A percentile compares a stretch with the other conserved stretches of the same genome.
These are phyloP conservation scores for Lordiphosa collinella DNA, from an alignment of 1,140 invertebrate species.

Conservation along the genomic window DNA sequence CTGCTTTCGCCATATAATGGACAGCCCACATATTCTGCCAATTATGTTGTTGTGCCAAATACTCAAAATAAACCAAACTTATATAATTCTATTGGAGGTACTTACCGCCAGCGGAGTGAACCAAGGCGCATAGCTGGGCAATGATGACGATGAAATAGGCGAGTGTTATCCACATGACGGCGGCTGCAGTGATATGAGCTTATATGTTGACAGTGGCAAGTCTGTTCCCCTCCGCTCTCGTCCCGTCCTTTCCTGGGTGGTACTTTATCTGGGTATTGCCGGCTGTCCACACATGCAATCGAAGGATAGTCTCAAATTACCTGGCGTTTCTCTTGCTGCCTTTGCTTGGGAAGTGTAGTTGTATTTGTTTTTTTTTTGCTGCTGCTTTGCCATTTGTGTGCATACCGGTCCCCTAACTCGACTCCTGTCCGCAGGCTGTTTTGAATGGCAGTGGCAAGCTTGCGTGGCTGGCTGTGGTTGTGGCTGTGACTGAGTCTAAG, in stretches of 20 bases:
- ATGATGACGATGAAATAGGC: conserved; percentile 40
- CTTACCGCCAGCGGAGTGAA: conserved; percentile 61
- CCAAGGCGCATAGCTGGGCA: conserved; percentile 51
- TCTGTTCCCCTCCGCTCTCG: conserved; percentile 32
- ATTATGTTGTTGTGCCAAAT: no score
- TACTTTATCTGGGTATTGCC: neutral
- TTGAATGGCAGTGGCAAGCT: conserved; percentile 36
- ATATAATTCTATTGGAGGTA: conserved; percentile 1
- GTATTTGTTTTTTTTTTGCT: conserved; percentile 7
- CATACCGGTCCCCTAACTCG: conserved; percentile 5
- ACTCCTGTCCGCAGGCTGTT: conserved; percentile 11
- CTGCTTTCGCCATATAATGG: no score
- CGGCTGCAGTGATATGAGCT: conserved; percentile 25
- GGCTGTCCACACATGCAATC: conserved; percentile 1
- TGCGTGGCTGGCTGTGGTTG: conserved; percentile 17
- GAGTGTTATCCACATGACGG: conserved; percentile 59
- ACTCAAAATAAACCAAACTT: no score
- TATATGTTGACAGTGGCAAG: conserved; percentile 24
- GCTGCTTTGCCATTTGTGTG: conserved; percentile 6
- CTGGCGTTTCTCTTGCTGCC: conserved; percentile 3
- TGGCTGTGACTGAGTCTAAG: conserved; percentile 10
- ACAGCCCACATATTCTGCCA: no score
- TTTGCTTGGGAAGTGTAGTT: conserved; percentile 1
- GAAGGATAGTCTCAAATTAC: conserved; percentile 6
- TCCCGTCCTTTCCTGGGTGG: neutral